phyloP scores from a whole-genome alignment of 2,888 invertebrate species.

The Lasioglossum marginatum region DNA sequence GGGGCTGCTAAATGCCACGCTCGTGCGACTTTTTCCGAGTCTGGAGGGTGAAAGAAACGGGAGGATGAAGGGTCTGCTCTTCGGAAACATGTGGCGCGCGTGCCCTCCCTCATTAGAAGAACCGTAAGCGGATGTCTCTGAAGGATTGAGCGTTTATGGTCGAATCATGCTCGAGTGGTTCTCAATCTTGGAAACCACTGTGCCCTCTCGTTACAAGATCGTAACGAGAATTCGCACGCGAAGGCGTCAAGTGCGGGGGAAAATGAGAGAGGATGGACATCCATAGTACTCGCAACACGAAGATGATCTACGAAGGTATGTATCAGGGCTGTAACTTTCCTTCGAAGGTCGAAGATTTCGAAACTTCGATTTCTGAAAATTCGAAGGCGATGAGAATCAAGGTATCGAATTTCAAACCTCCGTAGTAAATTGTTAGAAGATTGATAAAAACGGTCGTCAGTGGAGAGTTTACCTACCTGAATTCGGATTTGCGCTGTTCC shows the following conservation, averaged over 20 bases:
- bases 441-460: no score
- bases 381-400: no score
- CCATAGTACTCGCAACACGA: not conserved
- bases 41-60: constrained; percentile 24
- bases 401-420: no score
- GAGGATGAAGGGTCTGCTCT: constrained; percentile 33
- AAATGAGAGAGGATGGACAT: not conserved
- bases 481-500: no score
- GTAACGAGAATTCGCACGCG: not conserved
- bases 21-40: constrained; percentile 33
- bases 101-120: constrained; percentile 29
- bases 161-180: constrained; percentile 22
- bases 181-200: not conserved
- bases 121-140: constrained; percentile 25
- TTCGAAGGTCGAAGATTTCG: no score
- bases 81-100: constrained; percentile 50
- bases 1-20: constrained; percentile 46
- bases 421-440: no score
- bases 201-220: not conserved
- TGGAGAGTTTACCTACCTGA: no score
- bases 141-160: constrained; percentile 27
- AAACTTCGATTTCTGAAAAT: no score
- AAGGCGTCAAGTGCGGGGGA: not conserved
- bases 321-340: no score
- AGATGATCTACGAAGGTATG: no score